Percentiles rank a stretch among this genome's conserved stretches.
These are phyloP conservation scores for Idaea aversata DNA, from an alignment of 2,888 invertebrate species.

Conservation along the genomic window DNA sequence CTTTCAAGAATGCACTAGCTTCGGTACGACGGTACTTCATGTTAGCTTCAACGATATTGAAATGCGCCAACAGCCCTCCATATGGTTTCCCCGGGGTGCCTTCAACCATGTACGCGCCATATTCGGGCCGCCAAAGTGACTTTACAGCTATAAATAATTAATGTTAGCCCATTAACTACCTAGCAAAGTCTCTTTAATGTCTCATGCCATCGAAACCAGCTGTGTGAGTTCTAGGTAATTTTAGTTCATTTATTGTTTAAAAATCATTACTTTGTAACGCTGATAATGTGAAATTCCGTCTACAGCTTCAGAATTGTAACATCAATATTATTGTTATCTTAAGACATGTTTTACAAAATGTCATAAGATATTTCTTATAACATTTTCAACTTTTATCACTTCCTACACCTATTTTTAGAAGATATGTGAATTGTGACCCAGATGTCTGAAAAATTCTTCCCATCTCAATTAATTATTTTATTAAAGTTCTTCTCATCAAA, in stretches of 20 bases:
- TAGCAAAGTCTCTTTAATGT: too few relatives aligned
- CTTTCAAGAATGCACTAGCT: constrained; percentile 85
- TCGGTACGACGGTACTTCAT: constrained; percentile 95
- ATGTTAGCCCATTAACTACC: background rate
- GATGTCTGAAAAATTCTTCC: too few relatives aligned
- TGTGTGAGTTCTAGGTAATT: background rate
- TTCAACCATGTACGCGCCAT: constrained; percentile 99
- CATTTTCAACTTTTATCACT: background rate
- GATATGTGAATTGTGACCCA: too few relatives aligned
- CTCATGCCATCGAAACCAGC: background rate
- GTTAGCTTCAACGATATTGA: constrained; percentile 98
- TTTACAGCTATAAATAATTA: constrained; percentile 82
- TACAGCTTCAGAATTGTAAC: background rate
- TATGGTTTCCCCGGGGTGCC: constrained; percentile 98
- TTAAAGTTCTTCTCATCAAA: too few relatives aligned
- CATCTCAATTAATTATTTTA: too few relatives aligned
- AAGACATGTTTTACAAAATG: constrained; percentile 8
- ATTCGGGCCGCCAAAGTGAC: constrained; percentile 98
- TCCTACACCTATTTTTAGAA: too few relatives aligned
- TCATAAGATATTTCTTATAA: background rate
- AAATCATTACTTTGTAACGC: background rate
- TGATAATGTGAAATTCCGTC: background rate
- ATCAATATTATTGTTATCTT: constrained; percentile 7
- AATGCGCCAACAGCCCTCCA: constrained; percentile 96
- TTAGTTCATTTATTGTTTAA: background rate